phyloP scores from a whole-genome alignment of 2,797 vertebrate genomes.

The Chaunax sp. region DNA sequence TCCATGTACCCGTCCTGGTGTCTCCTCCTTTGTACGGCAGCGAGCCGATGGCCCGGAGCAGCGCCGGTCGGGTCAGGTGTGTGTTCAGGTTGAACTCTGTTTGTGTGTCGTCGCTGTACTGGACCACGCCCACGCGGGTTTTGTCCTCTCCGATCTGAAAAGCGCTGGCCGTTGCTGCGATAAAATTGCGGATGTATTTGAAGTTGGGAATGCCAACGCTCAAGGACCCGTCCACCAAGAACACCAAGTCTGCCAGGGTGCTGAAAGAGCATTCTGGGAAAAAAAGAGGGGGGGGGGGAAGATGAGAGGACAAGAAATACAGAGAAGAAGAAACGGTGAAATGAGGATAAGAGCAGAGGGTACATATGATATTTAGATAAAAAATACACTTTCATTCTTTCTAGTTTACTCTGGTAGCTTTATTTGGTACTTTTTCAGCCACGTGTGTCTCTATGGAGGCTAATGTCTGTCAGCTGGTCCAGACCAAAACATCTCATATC shows the following conservation, averaged over 20 bases:
- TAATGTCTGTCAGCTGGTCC: no score
- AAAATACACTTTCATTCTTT: no score
- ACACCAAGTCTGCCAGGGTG: slow-evolving; percentile 89
- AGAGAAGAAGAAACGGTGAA: not conserved
- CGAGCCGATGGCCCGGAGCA: slow-evolving; percentile 88
- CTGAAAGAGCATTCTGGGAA: slow-evolving; percentile 89
- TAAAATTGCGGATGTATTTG: slow-evolving; percentile 87
- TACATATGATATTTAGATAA: no score
- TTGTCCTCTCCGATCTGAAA: slow-evolving; percentile 92
- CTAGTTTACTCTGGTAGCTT: no score
- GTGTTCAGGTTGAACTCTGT: slow-evolving; percentile 91
- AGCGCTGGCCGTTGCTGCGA: slow-evolving; percentile 87
- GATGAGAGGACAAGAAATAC: slow-evolving; percentile 31
- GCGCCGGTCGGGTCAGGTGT: slow-evolving; percentile 83
- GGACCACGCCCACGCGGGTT: slow-evolving; percentile 92
- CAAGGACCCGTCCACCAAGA: slow-evolving; percentile 94
- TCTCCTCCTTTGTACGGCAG: slow-evolving; percentile 91
- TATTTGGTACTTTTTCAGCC: no score
- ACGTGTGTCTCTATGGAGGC: no score
- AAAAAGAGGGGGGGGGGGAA: not conserved
- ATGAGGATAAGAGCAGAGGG: no score
- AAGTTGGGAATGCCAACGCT: slow-evolving; percentile 91
- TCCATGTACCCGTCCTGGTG: slow-evolving; percentile 88
- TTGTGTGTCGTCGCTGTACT: slow-evolving; percentile 88
- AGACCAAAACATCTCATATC: no score